These are phyloP conservation scores for Physella acuta DNA, from an alignment of 1,140 invertebrate species.

Conservation along the genomic window DNA sequence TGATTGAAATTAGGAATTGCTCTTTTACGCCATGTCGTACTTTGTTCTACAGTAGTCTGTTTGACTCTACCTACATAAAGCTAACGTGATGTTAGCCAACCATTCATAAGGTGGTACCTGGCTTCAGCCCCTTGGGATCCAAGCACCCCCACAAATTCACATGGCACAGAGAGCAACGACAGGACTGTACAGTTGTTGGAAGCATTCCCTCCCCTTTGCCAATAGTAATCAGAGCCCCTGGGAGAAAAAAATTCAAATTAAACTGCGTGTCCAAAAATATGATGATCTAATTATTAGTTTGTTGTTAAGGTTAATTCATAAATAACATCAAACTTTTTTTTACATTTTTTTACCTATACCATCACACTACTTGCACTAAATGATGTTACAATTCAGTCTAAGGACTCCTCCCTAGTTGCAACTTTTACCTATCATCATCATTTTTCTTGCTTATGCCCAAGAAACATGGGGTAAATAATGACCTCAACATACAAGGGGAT, in stretches of 20 bases:
- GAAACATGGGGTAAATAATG: no score
- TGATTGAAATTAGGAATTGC: background rate
- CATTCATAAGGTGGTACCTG: background rate
- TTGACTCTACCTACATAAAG: background rate
- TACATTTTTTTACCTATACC: background rate
- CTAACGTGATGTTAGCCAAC: background rate
- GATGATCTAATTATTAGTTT: background rate
- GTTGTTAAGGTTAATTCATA: background rate
- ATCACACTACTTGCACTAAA: background rate
- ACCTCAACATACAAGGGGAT: no score
- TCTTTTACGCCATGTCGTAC: background rate
- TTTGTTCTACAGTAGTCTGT: background rate
- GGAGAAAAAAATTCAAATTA: background rate
- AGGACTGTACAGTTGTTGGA: constrained; percentile 20
- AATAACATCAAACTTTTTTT: background rate
- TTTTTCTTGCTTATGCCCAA: no score
- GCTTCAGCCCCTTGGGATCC: constrained; percentile 7
- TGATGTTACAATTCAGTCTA: background rate
- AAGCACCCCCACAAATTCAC: constrained; percentile 18
- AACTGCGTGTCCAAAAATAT: background rate
- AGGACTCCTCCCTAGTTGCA: background rate
- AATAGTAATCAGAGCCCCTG: constrained; percentile 3
- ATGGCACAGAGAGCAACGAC: constrained; percentile 7
- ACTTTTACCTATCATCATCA: no score
- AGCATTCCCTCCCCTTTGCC: constrained; percentile 25